A percentile compares a stretch with the other conserved stretches of the same genome.
Evolutionary conservation across 2,113 vertebrate species (phyloP).

Genomic region (Meleagris gallopavo): DNA sequence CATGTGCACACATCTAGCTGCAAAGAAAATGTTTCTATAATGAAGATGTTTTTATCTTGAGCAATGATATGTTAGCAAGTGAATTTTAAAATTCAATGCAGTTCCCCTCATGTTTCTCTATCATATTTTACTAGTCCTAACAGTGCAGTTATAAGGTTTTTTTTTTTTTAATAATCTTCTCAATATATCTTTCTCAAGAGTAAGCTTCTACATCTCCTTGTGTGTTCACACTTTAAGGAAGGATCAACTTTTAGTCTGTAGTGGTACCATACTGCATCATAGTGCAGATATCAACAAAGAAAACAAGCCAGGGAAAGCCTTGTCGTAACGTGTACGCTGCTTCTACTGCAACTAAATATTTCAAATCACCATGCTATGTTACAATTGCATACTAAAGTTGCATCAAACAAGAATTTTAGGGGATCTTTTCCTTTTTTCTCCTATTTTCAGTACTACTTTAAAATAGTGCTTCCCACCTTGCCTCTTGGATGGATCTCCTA

Average conservation of each 20-base stretch:
- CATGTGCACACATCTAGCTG: not conserved
- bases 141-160: not conserved
- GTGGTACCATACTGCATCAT: not conserved
- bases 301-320: not conserved
- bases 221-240: not conserved
- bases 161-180: not conserved
- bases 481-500: no score
- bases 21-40: conserved; percentile 44
- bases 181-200: not conserved
- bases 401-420: not conserved
- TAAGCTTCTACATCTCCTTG: not conserved
- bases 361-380: not conserved
- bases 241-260: not conserved
- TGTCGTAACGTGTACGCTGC: not conserved
- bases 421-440: not conserved
- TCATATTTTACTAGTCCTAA: not conserved
- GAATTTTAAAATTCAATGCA: not conserved
- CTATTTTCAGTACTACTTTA: not conserved
- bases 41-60: not conserved
- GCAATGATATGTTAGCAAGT: not conserved
- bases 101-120: not conserved
- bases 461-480: not conserved
- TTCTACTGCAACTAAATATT: not conserved
- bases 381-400: not conserved
- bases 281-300: not conserved